Percentiles rank a stretch among this genome's conserved stretches.
Conservation (phyloP, 2,888 invertebrate genomes). For the Temnothorax unifasciatus region DNA sequence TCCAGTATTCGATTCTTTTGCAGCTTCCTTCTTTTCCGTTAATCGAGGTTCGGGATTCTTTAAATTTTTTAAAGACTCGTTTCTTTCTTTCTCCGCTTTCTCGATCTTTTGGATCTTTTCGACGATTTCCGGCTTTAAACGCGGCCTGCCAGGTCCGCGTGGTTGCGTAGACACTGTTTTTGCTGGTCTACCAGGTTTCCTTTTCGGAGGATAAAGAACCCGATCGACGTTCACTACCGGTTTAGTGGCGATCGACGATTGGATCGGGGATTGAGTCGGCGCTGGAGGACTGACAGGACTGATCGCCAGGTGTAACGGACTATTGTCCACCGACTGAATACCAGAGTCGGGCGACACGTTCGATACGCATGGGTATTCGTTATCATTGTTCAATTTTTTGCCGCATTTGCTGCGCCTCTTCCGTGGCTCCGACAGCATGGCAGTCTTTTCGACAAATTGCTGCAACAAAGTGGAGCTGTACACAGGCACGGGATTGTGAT, state of each 20-base stretch:
- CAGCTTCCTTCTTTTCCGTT: conserved; percentile 21
- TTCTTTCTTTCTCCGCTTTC: conserved; percentile 58
- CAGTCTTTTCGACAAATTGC: conserved; percentile 93
- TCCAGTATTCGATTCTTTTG: conserved; percentile 66
- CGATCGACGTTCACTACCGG: conserved; percentile 89
- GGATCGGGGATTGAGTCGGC: conserved; percentile 88
- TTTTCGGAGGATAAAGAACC: conserved; percentile 92
- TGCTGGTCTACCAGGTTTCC: conserved; percentile 91
- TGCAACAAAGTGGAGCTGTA: conserved; percentile 92
- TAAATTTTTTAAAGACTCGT: conserved; percentile 21
- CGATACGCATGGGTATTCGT: conserved; percentile 87
- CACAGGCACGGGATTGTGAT: conserved; percentile 88
- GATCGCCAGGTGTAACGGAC: conserved; percentile 89
- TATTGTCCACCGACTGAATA: conserved; percentile 91
- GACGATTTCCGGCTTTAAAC: conserved; percentile 80
- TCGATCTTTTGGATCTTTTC: conserved; percentile 82
- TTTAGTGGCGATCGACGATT: conserved; percentile 77
- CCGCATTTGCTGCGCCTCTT: conserved; percentile 81
- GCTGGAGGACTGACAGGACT: conserved; percentile 86
- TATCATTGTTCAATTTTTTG: conserved; percentile 79
- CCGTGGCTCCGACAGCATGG: conserved; percentile 82
- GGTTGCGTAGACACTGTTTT: conserved; percentile 85
- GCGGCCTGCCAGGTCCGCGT: conserved; percentile 87
- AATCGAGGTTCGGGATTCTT: conserved; percentile 21
- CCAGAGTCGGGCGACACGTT: conserved; percentile 97